Evolutionary conservation across 2,113 vertebrate species (phyloP).

Genomic region (Xyliphius kryptos): DNA sequence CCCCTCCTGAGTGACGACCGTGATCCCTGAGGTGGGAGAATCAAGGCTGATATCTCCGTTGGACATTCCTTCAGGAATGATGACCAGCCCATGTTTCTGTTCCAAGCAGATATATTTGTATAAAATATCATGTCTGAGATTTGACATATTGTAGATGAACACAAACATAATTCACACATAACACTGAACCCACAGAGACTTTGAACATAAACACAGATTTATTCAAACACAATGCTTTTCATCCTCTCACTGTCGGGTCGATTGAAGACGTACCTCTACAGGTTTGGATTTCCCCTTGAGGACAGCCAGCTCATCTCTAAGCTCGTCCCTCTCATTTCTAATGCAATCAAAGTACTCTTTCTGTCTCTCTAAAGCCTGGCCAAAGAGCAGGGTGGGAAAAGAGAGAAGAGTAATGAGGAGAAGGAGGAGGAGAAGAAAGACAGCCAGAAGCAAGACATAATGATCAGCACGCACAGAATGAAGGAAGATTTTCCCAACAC

Average conservation of each 20-base stretch:
- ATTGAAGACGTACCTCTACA: slow-evolving; percentile 80
- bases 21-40: slow-evolving; percentile 73
- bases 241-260: not conserved
- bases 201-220: no score
- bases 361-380: slow-evolving; percentile 97
- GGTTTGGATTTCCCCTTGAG: slow-evolving; percentile 82
- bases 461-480: slow-evolving; percentile 21
- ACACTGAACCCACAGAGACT: no score
- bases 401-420: slow-evolving; percentile 56
- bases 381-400: slow-evolving; percentile 58
- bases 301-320: slow-evolving; percentile 90
- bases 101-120: no score
- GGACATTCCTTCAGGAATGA: slow-evolving; percentile 85
- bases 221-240: not conserved
- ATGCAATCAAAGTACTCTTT: slow-evolving; percentile 97
- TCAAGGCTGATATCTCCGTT: slow-evolving; percentile 86
- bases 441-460: slow-evolving; percentile 21
- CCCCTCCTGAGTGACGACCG: slow-evolving; percentile 87
- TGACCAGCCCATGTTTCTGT: slow-evolving; percentile 91
- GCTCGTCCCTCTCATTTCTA: slow-evolving; percentile 94
- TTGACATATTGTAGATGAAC: no score
- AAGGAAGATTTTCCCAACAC: no score
- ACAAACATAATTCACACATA: no score
- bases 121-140: no score
- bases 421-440: slow-evolving; percentile 21